Evolutionary conservation across 1,140 invertebrate species (phyloP), one percentile per base, ranked within the genome.

Genomic region (Eurosta solidaginis): DNA sequence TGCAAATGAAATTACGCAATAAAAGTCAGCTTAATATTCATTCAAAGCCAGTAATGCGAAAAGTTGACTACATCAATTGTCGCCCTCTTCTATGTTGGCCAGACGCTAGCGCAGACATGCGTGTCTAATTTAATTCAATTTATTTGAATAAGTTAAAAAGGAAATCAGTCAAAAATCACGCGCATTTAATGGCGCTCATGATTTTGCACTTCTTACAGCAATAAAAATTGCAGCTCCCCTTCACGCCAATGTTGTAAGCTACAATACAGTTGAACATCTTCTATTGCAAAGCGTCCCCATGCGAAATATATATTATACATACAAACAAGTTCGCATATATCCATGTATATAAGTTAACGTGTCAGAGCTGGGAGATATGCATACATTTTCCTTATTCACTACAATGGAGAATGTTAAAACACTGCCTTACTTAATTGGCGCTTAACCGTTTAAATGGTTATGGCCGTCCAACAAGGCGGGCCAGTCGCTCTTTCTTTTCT

Each of bases 41-140:
- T 68, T 68, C 59, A 40, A 42, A 14, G 22, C 5, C n/a, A 4
- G 36, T 1, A 68, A 68, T 40, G 33, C 33, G 33, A 68, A 20
- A 29, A 68, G 33, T 42, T 20, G 40, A 27, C 7, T 12, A n/a
- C 7, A 9, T 3, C 27, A 3, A 25, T 29, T 12, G 2, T 14
- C 52, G n/a, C 49, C n/a, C 50, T 10, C 22, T 10, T 12, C 50
- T 54, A 25, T 25, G n/a, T 10, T 27, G n/a, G 9, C 22, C 50
- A 22, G 50, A 20, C 22, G 20, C 20, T 54, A 10, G 50, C 33
- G 59, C 59, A 40, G 59, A n/a, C 33, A 68, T 68, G 59, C 59
- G 20, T 68, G 59, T 68, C 59, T 68, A 68, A 68, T 68, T 68
- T 68, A 68, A 68, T 68, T 68, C 59, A 68, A 68, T 68, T 68